Base-by-base conservation (phyloP, 92 coral and sea anemone genomes). In the Nematostella vectensis region DNA sequence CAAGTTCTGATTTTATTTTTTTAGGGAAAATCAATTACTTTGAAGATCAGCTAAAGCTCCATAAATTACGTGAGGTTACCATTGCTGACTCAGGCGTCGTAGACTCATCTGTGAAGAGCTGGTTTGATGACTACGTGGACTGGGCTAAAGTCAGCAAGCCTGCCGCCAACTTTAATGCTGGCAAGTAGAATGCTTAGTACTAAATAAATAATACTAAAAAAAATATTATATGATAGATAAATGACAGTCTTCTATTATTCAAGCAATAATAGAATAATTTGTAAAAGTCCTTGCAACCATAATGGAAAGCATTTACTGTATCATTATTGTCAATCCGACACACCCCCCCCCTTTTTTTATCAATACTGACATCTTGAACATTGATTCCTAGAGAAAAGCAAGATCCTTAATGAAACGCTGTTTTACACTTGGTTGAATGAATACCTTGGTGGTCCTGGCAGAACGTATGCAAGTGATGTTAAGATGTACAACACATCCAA, bases 121-220 rank as follows among this genome's bases (percentile, higher is more conserved):
- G 98, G 98, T 91, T 74, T 25, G 85, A 86, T 52, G 77, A 74
- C 21, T 91, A 85, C 74, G 70, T 85, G 1, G 40, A 18, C 8
- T 91, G 98, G 98, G 88, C 82, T 38, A 70, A 55, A 13, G 27
- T 1, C 1, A 65, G 30, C 40, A 79, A 81, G 53, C 62, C 76
- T 25, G 57, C 52, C 20, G 17, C 54, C 26, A 31, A 45, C 4
- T 70, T 85, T 28, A 65, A 81, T 63, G 62, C 80, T 31, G 19
- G 82, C 70, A 65, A 57, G 81, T 54, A 23, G n/a, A 12, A 18
- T 12, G 15, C 17, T 25, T 2, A 3, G 18, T n/a, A 21, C 15
- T 21, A 10, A 23, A 27, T n/a, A n/a, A n/a, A n/a, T n/a, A n/a
- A n/a, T n/a, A n/a, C n/a, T 25, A 29, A 48, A 15, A 33, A 17